phyloP scores from a whole-genome alignment of 2,888 invertebrate genomes.

The Calameuta idolon region DNA sequence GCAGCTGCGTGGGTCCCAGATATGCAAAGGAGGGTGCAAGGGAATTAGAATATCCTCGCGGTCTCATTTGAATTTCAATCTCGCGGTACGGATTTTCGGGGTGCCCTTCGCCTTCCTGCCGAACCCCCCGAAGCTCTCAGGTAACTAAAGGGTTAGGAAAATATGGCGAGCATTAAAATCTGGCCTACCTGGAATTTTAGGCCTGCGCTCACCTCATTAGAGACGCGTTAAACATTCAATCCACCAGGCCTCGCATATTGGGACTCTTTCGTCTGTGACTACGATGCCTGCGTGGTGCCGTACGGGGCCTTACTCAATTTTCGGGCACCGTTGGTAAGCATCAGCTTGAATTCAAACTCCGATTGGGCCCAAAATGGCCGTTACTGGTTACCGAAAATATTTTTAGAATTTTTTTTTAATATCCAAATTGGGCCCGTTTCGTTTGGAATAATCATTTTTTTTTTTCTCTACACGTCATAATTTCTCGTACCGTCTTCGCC shows the following conservation, averaged over 20 bases:
- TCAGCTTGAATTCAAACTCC: neutral
- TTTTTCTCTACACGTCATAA: neutral
- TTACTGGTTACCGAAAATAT: neutral
- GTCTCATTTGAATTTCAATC: conserved; percentile 68
- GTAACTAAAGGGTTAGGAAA: conserved; percentile 49
- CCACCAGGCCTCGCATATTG: conserved; percentile 23
- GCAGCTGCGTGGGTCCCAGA: conserved; percentile 64
- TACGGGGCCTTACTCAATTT: neutral
- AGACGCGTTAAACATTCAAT: conserved; percentile 55
- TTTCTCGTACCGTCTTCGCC: neutral
- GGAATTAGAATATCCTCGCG: conserved; percentile 67
- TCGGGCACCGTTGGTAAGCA: neutral
- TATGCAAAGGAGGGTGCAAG: conserved; percentile 64
- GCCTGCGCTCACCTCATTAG: conserved; percentile 58
- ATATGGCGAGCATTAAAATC: conserved; percentile 23
- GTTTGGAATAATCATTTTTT: no score
- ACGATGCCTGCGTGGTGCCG: conserved; percentile 21
- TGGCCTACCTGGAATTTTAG: conserved; percentile 24
- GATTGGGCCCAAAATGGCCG: neutral
- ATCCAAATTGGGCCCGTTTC: neutral
- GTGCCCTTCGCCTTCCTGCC: conserved; percentile 27
- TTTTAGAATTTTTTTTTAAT: neutral
- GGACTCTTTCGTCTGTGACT: neutral
- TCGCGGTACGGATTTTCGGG: conserved; percentile 32
- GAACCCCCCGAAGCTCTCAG: conserved; percentile 48